These are phyloP conservation scores for Eulemur albifrons DNA, from an alignment of 2,797 vertebrate species.

Conservation along the genomic window DNA sequence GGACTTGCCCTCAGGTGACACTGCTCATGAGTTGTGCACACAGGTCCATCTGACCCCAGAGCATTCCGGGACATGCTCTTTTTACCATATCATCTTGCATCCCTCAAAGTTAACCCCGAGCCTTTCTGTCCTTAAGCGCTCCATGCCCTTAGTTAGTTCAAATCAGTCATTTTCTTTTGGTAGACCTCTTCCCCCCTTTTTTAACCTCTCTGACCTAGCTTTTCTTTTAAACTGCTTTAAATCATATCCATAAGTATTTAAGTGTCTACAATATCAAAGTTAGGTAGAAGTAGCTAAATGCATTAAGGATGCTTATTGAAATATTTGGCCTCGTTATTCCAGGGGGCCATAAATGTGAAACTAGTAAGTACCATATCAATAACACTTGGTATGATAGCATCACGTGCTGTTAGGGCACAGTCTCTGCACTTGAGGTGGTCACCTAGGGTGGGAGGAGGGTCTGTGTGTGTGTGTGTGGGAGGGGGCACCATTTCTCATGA, in stretches of 20 bases:
- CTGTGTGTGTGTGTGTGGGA: no score
- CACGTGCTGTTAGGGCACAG: neutral
- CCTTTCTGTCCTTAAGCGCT: neutral
- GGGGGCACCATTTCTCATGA: neutral
- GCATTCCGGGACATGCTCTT: neutral
- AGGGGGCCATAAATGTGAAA: neutral
- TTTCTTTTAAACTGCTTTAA: neutral
- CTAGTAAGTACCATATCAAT: neutral
- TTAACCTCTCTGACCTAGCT: neutral
- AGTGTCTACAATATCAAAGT: neutral
- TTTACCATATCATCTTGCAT: accelerated
- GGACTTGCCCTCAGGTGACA: neutral
- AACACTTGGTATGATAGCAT: neutral
- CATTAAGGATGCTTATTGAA: neutral
- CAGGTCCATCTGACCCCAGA: neutral
- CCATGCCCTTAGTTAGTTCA: neutral
- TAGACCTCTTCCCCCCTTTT: neutral
- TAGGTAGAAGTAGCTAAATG: neutral
- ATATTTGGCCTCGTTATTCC: neutral
- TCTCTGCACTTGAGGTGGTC: neutral
- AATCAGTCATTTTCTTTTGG: neutral
- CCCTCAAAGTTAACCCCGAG: neutral
- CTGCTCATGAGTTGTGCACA: neutral
- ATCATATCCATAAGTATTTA: neutral
- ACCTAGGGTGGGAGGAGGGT: neutral